phyloP scores from a whole-genome alignment of 2,888 invertebrate species.

The Brassicogethes aeneus region DNA sequence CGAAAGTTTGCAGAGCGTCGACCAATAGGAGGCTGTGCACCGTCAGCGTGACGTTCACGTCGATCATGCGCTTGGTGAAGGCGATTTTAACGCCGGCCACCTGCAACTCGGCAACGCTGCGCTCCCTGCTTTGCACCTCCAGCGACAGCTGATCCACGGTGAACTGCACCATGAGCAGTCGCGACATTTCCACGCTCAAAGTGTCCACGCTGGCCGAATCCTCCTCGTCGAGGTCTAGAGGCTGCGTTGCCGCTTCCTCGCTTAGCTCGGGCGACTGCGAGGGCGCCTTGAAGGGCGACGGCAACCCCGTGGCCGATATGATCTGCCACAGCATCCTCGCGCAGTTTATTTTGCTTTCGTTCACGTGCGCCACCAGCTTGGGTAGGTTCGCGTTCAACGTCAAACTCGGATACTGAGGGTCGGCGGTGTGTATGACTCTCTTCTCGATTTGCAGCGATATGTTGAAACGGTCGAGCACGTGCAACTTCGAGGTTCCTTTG shows the following conservation, averaged over 20 bases:
- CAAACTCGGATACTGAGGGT: conserved; percentile 80
- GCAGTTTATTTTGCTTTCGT: conserved; percentile 77
- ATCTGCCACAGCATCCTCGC: conserved; percentile 49
- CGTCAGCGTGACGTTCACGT: conserved; percentile 70
- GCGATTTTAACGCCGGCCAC: conserved; percentile 79
- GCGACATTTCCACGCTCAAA: conserved; percentile 45
- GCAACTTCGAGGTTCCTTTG: conserved; percentile 74
- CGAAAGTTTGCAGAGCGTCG: conserved; percentile 92
- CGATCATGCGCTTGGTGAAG: conserved; percentile 62
- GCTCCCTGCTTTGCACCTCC: conserved; percentile 77
- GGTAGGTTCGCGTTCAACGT: conserved; percentile 81
- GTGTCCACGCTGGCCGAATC: conserved; percentile 43
- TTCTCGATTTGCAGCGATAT: conserved; percentile 63
- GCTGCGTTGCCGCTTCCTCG: conserved; percentile 12
- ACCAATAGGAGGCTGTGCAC: conserved; percentile 89
- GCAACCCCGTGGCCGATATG: conserved; percentile 36
- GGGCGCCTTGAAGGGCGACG: conserved; percentile 38
- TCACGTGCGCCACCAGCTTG: conserved; percentile 79
- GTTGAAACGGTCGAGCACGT: conserved; percentile 58
- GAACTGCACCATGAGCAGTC: conserved; percentile 74
- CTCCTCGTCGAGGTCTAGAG: conserved; percentile 30
- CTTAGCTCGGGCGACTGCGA: conserved; percentile 21
- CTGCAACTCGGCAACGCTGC: conserved; percentile 88
- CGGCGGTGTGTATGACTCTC: conserved; percentile 69
- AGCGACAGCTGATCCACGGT: conserved; percentile 79